Evolutionary conservation across 2,888 invertebrate species (phyloP), one percentile per base, ranked within the genome.

Genomic region (Glaucopsyche alexis): DNA sequence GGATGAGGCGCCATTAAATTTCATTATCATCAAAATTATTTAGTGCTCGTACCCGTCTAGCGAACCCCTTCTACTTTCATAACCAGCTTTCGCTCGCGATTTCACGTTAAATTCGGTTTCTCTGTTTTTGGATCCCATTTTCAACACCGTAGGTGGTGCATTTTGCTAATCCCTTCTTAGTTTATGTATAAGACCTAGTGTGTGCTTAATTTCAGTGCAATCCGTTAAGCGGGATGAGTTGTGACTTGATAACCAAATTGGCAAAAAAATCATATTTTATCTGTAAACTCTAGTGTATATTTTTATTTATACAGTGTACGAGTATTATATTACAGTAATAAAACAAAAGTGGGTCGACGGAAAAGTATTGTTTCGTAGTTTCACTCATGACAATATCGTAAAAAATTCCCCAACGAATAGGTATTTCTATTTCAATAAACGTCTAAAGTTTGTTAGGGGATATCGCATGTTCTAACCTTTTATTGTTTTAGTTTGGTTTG

Each of bases 21-120:
- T 42, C 65, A 71, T 75, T 74, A 76, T 75, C 71, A 73, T 74
- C 71, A 52, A 71, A 73, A 74, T 73, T 73, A 75, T 75, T 77
- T 78, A 76, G 77, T 78, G 75, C 78, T 47, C n/a, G 47, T 16
- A 2, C 16, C n/a, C 65, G 40, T 14, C 65, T 5, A 65, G 65
- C 65, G n/a, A n/a, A 8, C 65, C 38, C 13, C n/a, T 3, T 42
- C n/a, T 16, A 66, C 29, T 66, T 66, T 66, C 16, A 42, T 14
- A 14, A 7, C 42, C 42, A n/a, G 66, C 40, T 66, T 64, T 29
- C 4, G 29, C 29, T 29, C 29, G 29, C 29, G 29, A 29, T 29
- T 29, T 29, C 29, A 29, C 29, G 29, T 29, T 29, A 29, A 29
- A 29, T 29, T 29, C 29, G 29, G 29, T 4, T 29, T 29, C 29